Percentiles rank a stretch among this genome's conserved stretches.
phyloP scores from a whole-genome alignment of 2,113 vertebrate genomes.

The Phaetusa simplex region DNA sequence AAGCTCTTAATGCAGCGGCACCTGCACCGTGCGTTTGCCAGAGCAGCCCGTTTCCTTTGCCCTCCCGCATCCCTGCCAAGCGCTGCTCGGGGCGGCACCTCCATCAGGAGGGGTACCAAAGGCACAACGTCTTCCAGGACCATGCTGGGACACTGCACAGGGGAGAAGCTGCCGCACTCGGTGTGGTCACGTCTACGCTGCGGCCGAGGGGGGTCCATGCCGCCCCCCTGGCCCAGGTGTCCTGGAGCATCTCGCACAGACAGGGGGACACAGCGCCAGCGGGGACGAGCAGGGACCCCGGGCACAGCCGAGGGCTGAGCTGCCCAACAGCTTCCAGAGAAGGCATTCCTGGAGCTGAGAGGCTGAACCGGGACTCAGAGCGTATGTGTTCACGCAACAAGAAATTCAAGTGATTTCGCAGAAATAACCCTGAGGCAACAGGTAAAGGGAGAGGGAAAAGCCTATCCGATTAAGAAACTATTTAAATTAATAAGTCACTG shows the following conservation, averaged over 20 bases:
- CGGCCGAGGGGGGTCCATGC: fast-evolving
- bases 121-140: not conserved
- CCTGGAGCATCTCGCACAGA: not conserved
- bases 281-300: not conserved
- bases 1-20: not conserved
- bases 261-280: not conserved
- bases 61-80: not conserved
- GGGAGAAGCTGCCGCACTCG: fast-evolving
- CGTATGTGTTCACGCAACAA: not conserved
- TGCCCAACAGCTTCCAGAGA: not conserved
- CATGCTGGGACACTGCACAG: fast-evolving
- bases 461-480: not conserved
- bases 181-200: fast-evolving
- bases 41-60: fast-evolving
- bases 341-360: not conserved
- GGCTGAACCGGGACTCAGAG: not conserved
- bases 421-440: not conserved
- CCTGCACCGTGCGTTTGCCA: fast-evolving
- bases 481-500: not conserved
- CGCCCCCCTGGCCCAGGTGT: too few relatives aligned
- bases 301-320: not conserved
- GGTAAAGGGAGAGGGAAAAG: not conserved
- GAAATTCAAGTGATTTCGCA: not conserved
- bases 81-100: not conserved
- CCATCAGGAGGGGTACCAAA: too few relatives aligned